Evolutionary conservation across 2,797 vertebrate species (phyloP).

Genomic region (Sebastes dallii): DNA sequence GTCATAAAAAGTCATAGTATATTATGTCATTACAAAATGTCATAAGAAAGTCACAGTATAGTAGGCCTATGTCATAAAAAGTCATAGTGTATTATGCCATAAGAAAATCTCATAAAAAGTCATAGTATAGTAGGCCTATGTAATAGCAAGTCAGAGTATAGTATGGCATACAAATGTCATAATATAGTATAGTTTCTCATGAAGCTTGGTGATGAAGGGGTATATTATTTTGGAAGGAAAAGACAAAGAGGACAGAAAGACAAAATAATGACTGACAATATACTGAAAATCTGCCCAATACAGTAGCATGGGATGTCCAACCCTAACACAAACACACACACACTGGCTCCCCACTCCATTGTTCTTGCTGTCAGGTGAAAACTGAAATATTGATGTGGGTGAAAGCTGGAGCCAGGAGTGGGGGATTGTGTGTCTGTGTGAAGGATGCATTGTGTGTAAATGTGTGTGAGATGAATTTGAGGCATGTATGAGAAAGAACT

Average conservation of each 20-base stretch:
- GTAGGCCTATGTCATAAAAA: too few species aligned
- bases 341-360: neutral
- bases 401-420: constrained; percentile 23
- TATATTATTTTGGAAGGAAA: neutral
- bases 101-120: neutral
- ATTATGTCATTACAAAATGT: too few species aligned
- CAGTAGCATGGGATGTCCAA: neutral
- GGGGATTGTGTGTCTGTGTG: neutral
- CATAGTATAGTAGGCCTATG: neutral
- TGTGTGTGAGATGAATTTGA: constrained; percentile 1
- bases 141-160: neutral
- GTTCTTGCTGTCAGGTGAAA: constrained; percentile 42
- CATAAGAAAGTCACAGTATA: too few species aligned
- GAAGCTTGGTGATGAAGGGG: neutral
- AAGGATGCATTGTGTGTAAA: neutral
- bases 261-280: neutral
- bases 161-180: neutral
- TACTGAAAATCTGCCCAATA: neutral
- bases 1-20: too few species aligned
- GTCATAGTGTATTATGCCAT: too few species aligned
- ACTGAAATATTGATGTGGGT: constrained; percentile 56
- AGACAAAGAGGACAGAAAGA: neutral
- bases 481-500: neutral
- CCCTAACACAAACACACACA: neutral
- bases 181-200: neutral